Conservation (phyloP, 2,113 vertebrate species). For the Candoia aspera region DNA sequence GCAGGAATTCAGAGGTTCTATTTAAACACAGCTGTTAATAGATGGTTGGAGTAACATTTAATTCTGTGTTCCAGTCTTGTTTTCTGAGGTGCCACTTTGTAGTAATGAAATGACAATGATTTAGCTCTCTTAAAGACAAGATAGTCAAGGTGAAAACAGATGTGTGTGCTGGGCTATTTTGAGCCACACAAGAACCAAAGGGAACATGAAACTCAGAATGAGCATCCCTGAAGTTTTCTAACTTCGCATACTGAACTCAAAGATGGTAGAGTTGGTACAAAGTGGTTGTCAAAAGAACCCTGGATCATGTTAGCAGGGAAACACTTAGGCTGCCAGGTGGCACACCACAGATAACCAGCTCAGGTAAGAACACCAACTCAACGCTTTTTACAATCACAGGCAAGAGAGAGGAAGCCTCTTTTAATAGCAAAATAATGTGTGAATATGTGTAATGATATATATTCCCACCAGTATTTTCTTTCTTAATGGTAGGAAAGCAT, state of each 20-base stretch:
- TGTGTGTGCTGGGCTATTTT: neutral
- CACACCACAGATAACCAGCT: neutral
- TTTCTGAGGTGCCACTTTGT: neutral
- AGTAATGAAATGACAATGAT: neutral
- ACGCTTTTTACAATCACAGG: neutral
- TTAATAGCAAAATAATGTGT: neutral
- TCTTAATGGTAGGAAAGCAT: neutral
- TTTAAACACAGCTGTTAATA: neutral
- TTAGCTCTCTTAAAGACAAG: neutral
- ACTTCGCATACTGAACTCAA: neutral
- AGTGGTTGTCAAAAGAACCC: accelerated
- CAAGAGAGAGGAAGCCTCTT: neutral
- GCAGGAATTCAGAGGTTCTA: neutral
- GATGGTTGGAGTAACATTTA: neutral
- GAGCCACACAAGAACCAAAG: neutral
- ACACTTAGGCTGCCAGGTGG: neutral
- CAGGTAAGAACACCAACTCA: constrained; percentile 19
- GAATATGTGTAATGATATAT: neutral
- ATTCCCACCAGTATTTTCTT: neutral
- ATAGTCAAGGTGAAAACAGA: neutral
- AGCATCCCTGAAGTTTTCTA: neutral
- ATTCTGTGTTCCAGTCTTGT: neutral
- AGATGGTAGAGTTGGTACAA: neutral
- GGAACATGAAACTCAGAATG: neutral
- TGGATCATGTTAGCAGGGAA: accelerated